Evolutionary conservation across 2,113 vertebrate species (phyloP).

Genomic region (Planiliza haematocheilus): DNA sequence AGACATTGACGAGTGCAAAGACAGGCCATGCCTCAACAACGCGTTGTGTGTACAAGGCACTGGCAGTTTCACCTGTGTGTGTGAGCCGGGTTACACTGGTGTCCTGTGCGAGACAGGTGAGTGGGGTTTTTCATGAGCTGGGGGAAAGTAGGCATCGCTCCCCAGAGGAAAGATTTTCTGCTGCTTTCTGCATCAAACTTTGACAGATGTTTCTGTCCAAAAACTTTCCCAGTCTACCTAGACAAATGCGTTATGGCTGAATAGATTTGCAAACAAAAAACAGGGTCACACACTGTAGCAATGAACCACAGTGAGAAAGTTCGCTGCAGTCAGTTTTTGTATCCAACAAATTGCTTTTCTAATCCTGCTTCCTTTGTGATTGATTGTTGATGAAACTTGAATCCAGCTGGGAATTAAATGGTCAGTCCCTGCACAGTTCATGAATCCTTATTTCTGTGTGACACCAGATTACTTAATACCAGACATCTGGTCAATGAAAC

Average conservation of each 20-base stretch:
- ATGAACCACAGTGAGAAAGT: conserved; percentile 25
- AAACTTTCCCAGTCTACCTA: conserved; percentile 53
- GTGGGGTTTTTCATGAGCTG: conserved; percentile 23
- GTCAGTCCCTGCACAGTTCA: conserved; percentile 58
- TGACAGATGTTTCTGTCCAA: conserved; percentile 63
- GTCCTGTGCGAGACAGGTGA: conserved; percentile 84
- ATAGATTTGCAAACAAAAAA: conserved; percentile 51
- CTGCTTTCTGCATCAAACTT: conserved; percentile 71
- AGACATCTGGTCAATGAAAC: conserved; percentile 77
- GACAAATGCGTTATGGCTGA: conserved; percentile 45
- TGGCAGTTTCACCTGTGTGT: conserved; percentile 82
- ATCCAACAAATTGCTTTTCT: conserved; percentile 26
- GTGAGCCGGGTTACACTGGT: conserved; percentile 79
- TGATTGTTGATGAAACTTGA: conserved; percentile 73
- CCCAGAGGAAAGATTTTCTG: conserved; percentile 61
- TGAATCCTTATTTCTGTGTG: conserved; percentile 68
- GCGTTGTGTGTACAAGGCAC: conserved; percentile 77
- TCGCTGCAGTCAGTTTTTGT: conserved; percentile 32
- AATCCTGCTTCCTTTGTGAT: conserved; percentile 20
- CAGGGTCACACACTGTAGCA: conserved; percentile 33
- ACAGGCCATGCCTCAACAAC: conserved; percentile 79
- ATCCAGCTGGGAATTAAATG: conserved; percentile 47
- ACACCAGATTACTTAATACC: conserved; percentile 74
- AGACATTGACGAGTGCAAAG: conserved; percentile 85
- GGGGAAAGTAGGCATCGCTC: conserved; percentile 43